phyloP scores from a whole-genome alignment of 2,113 vertebrate genomes.

The Penelope pileata region DNA sequence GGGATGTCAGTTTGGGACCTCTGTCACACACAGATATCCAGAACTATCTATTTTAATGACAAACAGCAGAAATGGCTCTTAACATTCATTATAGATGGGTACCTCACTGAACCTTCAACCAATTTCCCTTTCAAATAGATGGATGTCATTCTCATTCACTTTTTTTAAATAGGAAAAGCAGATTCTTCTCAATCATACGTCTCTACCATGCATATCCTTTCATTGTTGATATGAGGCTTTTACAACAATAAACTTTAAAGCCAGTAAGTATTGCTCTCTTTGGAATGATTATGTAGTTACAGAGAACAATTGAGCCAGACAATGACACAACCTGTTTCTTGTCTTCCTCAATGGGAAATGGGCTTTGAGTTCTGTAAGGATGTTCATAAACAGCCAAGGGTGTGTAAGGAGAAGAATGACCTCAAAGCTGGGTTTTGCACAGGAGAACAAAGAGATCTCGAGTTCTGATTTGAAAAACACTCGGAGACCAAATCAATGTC shows the following conservation, averaged over 20 bases:
- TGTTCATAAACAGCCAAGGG: conserved; percentile 52
- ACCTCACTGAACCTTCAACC: background rate
- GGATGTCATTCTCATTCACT: background rate
- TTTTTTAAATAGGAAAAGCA: conserved; percentile 15
- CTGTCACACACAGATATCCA: background rate
- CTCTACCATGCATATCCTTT: conserved; percentile 5
- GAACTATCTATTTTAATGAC: background rate
- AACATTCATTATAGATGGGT: background rate
- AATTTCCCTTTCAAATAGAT: background rate
- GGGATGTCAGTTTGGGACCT: background rate
- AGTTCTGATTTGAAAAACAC: conserved; percentile 56
- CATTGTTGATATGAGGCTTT: background rate
- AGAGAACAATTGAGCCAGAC: conserved; percentile 15
- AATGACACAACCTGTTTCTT: conserved; percentile 26
- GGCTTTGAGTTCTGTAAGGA: background rate
- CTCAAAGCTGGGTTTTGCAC: conserved; percentile 10
- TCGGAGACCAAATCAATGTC: background rate
- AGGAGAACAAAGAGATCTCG: conserved; percentile 46
- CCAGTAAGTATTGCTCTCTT: conserved; percentile 10
- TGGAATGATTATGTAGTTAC: background rate
- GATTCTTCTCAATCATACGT: background rate
- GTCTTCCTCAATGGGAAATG: conserved; percentile 45
- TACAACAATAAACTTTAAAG: background rate
- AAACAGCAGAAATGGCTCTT: background rate
- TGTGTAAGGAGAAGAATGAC: background rate